A percentile compares a stretch with the other conserved stretches of the same genome.
Evolutionary conservation across 2,113 vertebrate species (phyloP).

Genomic region (Mastomys coucha): DNA sequence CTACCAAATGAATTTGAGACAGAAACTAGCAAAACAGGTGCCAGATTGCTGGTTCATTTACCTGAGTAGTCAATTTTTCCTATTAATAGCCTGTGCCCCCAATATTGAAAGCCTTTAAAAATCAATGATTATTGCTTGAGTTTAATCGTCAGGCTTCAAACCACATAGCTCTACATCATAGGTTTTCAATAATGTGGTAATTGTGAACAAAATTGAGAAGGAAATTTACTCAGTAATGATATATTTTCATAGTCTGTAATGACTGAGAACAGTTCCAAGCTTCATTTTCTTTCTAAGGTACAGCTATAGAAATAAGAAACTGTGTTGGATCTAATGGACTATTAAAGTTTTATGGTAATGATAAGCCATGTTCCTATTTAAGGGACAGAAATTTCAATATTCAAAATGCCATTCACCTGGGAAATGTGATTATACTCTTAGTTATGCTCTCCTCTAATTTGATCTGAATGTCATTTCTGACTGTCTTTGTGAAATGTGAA

Average conservation of each 20-base stretch:
- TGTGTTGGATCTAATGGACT: constrained; percentile 40
- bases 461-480: constrained; percentile 11
- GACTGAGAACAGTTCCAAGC: constrained; percentile 35
- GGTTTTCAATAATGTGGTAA: constrained; percentile 73
- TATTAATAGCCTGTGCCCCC: constrained; percentile 59
- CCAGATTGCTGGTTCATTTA: constrained; percentile 51
- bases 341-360: constrained; percentile 56
- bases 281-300: constrained; percentile 29
- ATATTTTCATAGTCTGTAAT: constrained; percentile 56
- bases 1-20: background rate
- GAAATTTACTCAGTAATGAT: constrained; percentile 64
- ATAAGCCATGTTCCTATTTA: constrained; percentile 43
- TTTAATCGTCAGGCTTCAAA: constrained; percentile 37
- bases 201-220: constrained; percentile 63
- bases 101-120: constrained; percentile 64
- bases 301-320: background rate
- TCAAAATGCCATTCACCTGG: background rate
- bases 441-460: background rate
- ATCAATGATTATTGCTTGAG: constrained; percentile 57
- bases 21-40: constrained; percentile 54
- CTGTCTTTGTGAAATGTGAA: background rate
- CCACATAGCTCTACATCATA: background rate
- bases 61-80: constrained; percentile 39
- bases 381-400: constrained; percentile 32
- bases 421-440: constrained; percentile 14